These are phyloP conservation scores for Tineola bisselliella DNA, from an alignment of 2,888 invertebrate species.

Conservation along the genomic window DNA sequence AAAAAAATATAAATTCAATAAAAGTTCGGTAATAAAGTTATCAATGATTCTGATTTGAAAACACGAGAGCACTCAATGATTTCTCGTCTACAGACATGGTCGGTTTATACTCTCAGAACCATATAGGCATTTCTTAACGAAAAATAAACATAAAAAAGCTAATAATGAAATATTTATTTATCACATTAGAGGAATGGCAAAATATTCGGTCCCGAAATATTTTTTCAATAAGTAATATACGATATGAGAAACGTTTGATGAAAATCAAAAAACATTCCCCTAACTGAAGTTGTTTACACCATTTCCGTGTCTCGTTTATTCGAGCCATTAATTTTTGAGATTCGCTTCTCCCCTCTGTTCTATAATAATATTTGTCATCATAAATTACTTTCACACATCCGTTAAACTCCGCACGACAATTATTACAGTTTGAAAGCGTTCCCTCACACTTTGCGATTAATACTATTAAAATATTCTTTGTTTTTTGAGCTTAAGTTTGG, in stretches of 20 bases:
- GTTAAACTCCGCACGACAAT: conserved; percentile 12
- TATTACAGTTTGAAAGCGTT: conserved; percentile 8
- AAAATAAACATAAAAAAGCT: not conserved
- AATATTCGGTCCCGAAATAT: not conserved
- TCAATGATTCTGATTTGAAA: too few species aligned
- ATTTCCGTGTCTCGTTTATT: conserved; percentile 13
- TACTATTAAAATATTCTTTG: conserved; percentile 3
- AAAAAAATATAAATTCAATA: too few species aligned
- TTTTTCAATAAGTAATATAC: not conserved
- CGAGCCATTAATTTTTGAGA: conserved; percentile 12
- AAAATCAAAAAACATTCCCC: conserved; percentile 2
- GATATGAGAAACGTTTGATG: not conserved
- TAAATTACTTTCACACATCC: conserved; percentile 13
- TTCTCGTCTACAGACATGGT: too few species aligned
- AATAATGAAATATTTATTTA: not conserved
- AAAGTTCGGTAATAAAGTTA: too few species aligned
- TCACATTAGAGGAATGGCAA: not conserved
- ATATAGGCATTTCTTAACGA: not conserved
- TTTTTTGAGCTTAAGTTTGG: too few species aligned
- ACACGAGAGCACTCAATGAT: too few species aligned
- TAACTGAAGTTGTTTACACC: conserved; percentile 12
- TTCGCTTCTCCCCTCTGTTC: conserved; percentile 9
- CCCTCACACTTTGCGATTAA: not conserved
- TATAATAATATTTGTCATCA: conserved; percentile 12
- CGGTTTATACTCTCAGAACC: too few species aligned